A percentile compares a stretch with the other conserved stretches of the same genome.
Conservation (phyloP, 2,113 vertebrate species). For the Athene noctua region DNA sequence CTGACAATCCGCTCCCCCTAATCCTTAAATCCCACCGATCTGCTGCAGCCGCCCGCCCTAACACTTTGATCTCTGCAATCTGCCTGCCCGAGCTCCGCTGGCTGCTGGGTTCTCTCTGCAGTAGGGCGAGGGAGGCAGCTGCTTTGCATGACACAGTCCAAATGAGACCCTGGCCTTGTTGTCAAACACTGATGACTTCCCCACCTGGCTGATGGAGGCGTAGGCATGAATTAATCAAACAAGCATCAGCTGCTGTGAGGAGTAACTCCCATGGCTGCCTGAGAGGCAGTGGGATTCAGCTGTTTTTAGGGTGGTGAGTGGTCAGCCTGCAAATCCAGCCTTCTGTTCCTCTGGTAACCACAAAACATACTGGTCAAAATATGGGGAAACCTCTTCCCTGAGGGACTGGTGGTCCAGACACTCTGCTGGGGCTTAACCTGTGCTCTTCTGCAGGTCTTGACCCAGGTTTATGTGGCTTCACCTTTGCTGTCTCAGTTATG, state of each 20-base stretch:
- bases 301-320: background rate
- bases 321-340: background rate
- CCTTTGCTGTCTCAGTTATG: accelerated
- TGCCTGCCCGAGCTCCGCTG: background rate
- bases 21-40: slow-evolving; percentile 80
- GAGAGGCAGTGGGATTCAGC: background rate
- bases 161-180: background rate
- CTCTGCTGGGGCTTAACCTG: background rate
- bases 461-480: accelerated
- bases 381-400: background rate
- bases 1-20: slow-evolving; percentile 73
- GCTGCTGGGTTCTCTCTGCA: background rate
- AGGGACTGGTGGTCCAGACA: background rate
- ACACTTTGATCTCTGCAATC: slow-evolving; percentile 9
- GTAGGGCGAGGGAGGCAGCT: background rate
- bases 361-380: accelerated
- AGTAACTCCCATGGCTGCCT: background rate
- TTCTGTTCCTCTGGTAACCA: background rate
- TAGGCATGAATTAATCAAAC: background rate
- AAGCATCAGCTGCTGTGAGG: background rate
- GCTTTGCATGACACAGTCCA: background rate
- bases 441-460: background rate
- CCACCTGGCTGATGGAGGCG: background rate
- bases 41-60: slow-evolving; percentile 67
- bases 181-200: background rate